Evolutionary conservation across 2,113 vertebrate genomes (phyloP).

Genomic region (Colius striatus): DNA sequence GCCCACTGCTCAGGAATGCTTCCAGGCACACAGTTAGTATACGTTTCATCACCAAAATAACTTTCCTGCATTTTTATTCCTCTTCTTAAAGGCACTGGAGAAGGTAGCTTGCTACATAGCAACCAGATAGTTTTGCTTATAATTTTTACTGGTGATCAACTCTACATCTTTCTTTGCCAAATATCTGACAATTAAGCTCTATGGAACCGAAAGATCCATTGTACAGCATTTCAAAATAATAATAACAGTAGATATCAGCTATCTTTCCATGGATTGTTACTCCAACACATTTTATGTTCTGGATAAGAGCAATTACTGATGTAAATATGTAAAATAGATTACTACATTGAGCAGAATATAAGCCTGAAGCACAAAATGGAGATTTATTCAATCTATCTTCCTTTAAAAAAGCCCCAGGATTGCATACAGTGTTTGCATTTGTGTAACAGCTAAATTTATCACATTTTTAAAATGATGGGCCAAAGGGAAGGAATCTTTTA

Average conservation of each 20-base stretch:
- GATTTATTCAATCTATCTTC: not conserved
- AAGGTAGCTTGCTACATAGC: not conserved
- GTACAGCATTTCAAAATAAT: not conserved
- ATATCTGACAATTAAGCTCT: not conserved
- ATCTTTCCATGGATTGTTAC: not conserved
- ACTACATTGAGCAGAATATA: not conserved
- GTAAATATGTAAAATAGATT: conserved; percentile 28
- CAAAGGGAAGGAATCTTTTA: not conserved
- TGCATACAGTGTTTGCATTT: not conserved
- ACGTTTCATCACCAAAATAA: not conserved
- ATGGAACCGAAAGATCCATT: not conserved
- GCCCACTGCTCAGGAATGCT: not conserved
- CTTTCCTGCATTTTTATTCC: not conserved
- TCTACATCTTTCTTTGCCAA: not conserved
- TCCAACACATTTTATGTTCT: not conserved
- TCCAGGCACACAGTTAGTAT: not conserved
- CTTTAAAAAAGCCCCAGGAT: not conserved
- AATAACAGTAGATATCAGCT: not conserved
- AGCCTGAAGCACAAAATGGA: not conserved
- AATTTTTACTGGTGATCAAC: not conserved
- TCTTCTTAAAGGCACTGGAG: not conserved
- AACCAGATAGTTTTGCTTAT: not conserved
- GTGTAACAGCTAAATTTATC: not conserved
- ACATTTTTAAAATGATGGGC: not conserved
- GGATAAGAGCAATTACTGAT: not conserved